Evolutionary conservation across 2,888 invertebrate species (phyloP), one percentile per base, ranked within the genome.

Genomic region (Nowickia ferox): DNA sequence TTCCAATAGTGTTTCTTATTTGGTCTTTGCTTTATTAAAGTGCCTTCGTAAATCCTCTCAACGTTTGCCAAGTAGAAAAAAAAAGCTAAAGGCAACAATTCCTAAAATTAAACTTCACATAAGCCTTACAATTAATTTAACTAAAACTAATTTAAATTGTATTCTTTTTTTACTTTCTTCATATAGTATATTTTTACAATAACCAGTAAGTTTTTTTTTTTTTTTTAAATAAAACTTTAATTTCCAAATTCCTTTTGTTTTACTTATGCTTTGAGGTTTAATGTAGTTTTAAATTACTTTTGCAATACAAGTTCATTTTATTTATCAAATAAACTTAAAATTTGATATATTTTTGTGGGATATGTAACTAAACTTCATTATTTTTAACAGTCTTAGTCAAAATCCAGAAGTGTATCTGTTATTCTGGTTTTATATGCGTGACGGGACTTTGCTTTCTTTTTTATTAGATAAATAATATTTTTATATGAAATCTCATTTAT

Each of bases 351-450:
- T 38, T 15, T 17, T 44, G 9, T 3, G 30, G 74, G 15, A 66
- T 74, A 51, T 40, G 48, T 61, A 69, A 68, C 9, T 46, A 22
- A 69, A 76, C 9, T 51, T 48, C 42, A 48, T 55, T 68, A 81
- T 63, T 63, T 75, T 63, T 69, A 69, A 69, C 76, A 53, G 63
- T 42, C 53, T 69, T 82, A 76, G 22, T 44, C n/a, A 48, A 80
- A 72, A 65, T 75, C 66, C 75, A n/a, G 40, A 46, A n/a, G 40
- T 17, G 55, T 51, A 53, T 55, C 48, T 46, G 11, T 48, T 66
- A 48, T 55, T 57, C 42, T n/a, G 22, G 8, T 55, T 57, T 69
- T 53, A 57, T 57, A 74, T 55, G 63, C 72, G 55, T 57, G 57
- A 42, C 40, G 51, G 65, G 17, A 71, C 13, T 53, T 57, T 65